Evolutionary conservation across 2,113 vertebrate species (phyloP), one percentile per base, ranked within the genome.

Genomic region (Coregonus clupeaformis): DNA sequence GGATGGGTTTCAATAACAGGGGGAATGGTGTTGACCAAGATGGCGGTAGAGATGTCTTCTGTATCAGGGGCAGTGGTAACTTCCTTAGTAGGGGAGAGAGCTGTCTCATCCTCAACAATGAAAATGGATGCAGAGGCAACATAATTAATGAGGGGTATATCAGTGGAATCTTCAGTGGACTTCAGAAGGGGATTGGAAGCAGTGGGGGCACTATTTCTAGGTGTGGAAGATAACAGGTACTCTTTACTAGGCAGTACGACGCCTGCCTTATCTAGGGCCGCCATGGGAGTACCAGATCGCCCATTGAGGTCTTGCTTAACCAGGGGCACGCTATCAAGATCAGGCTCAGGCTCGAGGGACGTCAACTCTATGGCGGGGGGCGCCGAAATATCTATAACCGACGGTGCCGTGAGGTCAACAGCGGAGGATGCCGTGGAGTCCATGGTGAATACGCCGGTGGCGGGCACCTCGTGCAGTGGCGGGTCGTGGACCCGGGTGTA

Each of bases 401-500:
- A 81, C 0, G 71, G 78, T 3, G 64, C 78, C 0, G 87, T 86
- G 71, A 89, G 20, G 63, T 91, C 92, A 0, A 84, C 60, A 6
- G 90, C 90, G 0, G 92, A 93, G 0, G 91, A 92, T 3, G 91
- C 86, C 0, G 91, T 92, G 36, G 92, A 92, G 73, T 88, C 91
- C 87, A 92, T 91, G 27, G 89, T 91, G 76, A 90, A 91, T 52
- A 86, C 73, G 0, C 47, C 89, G 0, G 81, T 81, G 72, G 87
- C 78, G 3, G 90, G 88, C 0, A 84, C 90, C 64, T 90, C 87
- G 6, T 88, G 92, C 11, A 89, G 85, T 0, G 92, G 91, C 0
- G 90, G 92, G 72, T 95, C 96, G 0, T 94, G 93, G 32, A 96
- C 93, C 66, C 94, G 93, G 0, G 94, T 95, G 74, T 96, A 96